phyloP scores from a whole-genome alignment of 2,113 vertebrate genomes.

The Otis tarda region DNA sequence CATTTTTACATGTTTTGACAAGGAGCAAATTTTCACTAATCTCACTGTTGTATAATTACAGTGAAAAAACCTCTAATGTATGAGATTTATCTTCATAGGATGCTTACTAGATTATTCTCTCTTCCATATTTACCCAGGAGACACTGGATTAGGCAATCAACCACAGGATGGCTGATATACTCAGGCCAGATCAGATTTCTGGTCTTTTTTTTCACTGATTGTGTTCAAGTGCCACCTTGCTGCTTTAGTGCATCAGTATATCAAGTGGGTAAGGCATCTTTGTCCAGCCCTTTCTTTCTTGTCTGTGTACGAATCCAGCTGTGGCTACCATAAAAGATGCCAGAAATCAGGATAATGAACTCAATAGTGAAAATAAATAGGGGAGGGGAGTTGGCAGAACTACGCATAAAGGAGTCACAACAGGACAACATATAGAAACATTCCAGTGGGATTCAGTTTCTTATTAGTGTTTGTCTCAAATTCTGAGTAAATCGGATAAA shows the following conservation, averaged over 20 bases:
- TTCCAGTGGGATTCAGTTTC: not conserved
- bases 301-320: not conserved
- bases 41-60: not conserved
- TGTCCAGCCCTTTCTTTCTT: not conserved
- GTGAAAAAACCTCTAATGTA: not conserved
- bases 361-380: not conserved
- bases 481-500: not conserved
- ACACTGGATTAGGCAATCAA: not conserved
- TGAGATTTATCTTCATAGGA: not conserved
- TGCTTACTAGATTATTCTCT: not conserved
- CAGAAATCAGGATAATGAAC: not conserved
- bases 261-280: not conserved
- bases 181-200: not conserved
- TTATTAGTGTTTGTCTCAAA: not conserved
- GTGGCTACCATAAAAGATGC: not conserved
- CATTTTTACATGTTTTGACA: not conserved
- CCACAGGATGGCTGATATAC: not conserved
- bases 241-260: not conserved
- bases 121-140: not conserved
- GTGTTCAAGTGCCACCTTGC: not conserved
- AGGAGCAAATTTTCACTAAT: not conserved
- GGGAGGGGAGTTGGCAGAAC: fast-evolving
- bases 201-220: not conserved
- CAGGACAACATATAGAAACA: not conserved
- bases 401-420: not conserved